Base-by-base conservation (phyloP, 2,888 invertebrate genomes). In the Tiphia femorata region DNA sequence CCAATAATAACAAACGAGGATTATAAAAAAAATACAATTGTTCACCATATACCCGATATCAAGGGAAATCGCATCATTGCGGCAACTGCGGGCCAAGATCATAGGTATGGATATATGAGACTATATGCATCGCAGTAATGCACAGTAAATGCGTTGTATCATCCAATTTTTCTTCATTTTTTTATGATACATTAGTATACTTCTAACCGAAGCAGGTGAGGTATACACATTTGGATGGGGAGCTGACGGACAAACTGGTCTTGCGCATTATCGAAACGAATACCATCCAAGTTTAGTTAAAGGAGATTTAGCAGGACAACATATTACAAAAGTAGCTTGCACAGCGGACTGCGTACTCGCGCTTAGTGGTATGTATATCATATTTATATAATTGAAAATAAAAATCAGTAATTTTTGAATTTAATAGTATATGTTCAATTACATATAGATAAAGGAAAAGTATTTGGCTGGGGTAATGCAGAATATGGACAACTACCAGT, bases 391-490 rank as follows among this genome's bases (percentile, higher is more conserved):
- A 60, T 60, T 61, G 12, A 35, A 30, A 29, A 37, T 42, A 38
- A 43, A 25, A 50, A 58, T 30, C 40, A 46, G 12, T 6, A 60
- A 27, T 17, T 4, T 42, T 17, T 37, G n/a, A 29, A 41, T 40
- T 47, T 49, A 10, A 7, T 25, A 25, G 14, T 3, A 10, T 12
- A 48, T 30, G 47, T 53, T 46, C 47, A 41, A 44, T 47, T 49
- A 46, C 59, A 77, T 77, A 42, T 76, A 92, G 94, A 95, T 64
- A 90, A 90, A 72, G 97, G 97, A 2, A 93, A 96, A 73, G 87
- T 96, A 1, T 98, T 97, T 84, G 98, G 97, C 0, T 98, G 98
- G 97, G 98, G 98, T 5, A 98, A 97, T 82, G 92, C 93, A 0
- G 98, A 98, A 84, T 97, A 97, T 77, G 90, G 91, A 0, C 98